Conservation (phyloP, 2,888 invertebrate genomes). For the Mythimna vitellina region DNA sequence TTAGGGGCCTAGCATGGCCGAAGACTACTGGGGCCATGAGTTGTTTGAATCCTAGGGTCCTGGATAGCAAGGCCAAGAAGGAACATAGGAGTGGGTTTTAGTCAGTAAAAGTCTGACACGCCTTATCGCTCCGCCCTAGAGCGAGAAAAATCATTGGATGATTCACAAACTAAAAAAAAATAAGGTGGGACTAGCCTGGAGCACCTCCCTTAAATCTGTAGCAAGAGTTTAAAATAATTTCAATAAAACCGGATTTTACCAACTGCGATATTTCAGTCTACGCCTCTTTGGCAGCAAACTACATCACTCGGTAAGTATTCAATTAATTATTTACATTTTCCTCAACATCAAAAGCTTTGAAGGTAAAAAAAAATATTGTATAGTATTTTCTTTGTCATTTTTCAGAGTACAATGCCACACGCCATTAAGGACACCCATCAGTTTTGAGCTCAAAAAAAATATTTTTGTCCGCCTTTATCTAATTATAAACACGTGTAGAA, state of each 20-base stretch:
- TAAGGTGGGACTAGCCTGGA: too few species aligned
- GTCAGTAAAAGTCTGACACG: too few species aligned
- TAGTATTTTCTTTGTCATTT: constrained; percentile 54
- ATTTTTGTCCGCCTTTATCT: constrained; percentile 26
- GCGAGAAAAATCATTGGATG: too few species aligned
- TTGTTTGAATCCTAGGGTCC: too few species aligned
- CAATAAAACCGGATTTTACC: background rate
- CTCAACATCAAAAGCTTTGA: constrained; percentile 55
- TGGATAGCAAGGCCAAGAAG: too few species aligned
- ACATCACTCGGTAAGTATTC: constrained; percentile 8
- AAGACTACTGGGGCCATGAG: too few species aligned
- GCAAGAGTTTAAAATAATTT: background rate
- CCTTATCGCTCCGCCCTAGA: too few species aligned
- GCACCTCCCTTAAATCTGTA: background rate
- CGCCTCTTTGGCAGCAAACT: constrained; percentile 5
- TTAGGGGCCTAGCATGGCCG: too few species aligned
- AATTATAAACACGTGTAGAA: constrained; percentile 22
- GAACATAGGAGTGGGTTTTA: too few species aligned
- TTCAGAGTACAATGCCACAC: constrained; percentile 46
- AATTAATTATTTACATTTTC: constrained; percentile 43
- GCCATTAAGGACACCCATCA: constrained; percentile 48
- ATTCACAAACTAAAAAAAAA: too few species aligned
- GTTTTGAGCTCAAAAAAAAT: constrained; percentile 33
- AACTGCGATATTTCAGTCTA: constrained; percentile 4
- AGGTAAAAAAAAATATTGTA: constrained; percentile 25